phyloP scores from a whole-genome alignment of 2,888 invertebrate species.

The Dynastes tityus region DNA sequence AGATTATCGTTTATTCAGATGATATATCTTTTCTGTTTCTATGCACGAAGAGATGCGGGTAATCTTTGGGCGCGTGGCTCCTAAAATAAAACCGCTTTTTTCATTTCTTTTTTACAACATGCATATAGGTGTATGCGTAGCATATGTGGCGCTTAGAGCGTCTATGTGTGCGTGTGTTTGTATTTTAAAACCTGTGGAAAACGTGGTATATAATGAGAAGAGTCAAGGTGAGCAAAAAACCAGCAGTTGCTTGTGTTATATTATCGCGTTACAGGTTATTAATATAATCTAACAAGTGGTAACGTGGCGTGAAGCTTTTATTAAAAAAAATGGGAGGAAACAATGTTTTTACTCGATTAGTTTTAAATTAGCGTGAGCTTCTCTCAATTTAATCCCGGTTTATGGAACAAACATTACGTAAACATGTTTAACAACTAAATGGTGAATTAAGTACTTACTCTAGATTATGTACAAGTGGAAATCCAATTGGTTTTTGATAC shows the following conservation, averaged over 20 bases:
- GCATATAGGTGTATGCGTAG: neutral
- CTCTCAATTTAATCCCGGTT: too few relatives aligned
- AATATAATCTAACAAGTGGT: slow-evolving; percentile 10
- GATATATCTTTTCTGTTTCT: neutral
- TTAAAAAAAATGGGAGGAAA: too few relatives aligned
- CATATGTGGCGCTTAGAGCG: neutral
- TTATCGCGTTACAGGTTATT: slow-evolving; percentile 6
- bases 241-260: slow-evolving; percentile 1
- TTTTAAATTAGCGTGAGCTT: too few relatives aligned
- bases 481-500: too few relatives aligned
- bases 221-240: slow-evolving; percentile 6
- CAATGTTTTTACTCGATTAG: too few relatives aligned
- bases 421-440: too few relatives aligned
- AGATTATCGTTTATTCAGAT: slow-evolving; percentile 10
- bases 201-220: neutral
- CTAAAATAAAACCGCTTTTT: slow-evolving; percentile 28
- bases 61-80: slow-evolving; percentile 27
- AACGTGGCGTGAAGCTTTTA: neutral
- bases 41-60: slow-evolving; percentile 14
- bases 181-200: slow-evolving; percentile 17
- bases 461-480: too few relatives aligned
- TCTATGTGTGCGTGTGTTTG: neutral
- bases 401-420: too few relatives aligned
- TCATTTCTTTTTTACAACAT: neutral
- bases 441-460: too few relatives aligned